Evolutionary conservation across 2,888 invertebrate genomes (phyloP).

Genomic region (Andrena praecox): DNA sequence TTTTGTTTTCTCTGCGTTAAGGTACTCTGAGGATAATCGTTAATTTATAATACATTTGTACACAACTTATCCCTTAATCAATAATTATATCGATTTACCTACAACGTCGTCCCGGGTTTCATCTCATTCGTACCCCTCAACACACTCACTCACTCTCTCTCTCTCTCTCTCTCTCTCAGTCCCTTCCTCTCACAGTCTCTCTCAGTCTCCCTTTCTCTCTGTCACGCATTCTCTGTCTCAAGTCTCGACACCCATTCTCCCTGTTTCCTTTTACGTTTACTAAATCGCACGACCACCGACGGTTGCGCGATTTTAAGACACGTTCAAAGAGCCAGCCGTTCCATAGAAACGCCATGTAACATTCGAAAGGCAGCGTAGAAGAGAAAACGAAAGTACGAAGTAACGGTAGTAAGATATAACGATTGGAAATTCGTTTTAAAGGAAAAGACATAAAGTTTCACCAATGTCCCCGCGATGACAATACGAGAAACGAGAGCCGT

Average conservation of each 20-base stretch:
- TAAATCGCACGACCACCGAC: constrained; percentile 24
- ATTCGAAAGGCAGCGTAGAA: constrained; percentile 19
- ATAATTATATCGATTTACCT: constrained; percentile 79
- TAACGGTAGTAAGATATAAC: neutral
- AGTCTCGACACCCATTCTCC: constrained; percentile 3
- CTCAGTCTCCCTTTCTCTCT: neutral
- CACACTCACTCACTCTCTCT: neutral
- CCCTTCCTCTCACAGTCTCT: neutral
- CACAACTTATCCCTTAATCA: constrained; percentile 82
- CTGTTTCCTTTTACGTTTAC: constrained; percentile 29
- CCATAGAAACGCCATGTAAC: constrained; percentile 56
- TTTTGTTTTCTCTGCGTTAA: constrained; percentile 66
- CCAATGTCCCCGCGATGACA: neutral
- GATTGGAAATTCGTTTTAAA: constrained; percentile 11
- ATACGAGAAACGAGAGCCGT: neutral
- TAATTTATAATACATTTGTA: constrained; percentile 83
- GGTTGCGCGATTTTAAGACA: constrained; percentile 61
- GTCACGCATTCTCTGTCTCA: neutral
- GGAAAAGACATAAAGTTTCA: constrained; percentile 40
- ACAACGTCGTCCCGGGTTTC: constrained; percentile 49
- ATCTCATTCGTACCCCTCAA: constrained; percentile 3
- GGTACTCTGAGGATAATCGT: constrained; percentile 80
- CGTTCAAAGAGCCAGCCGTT: constrained; percentile 55
- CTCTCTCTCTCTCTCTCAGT: neutral
- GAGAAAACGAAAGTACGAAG: neutral